phyloP scores from a whole-genome alignment of 2,113 vertebrate genomes.

The Chlamydotis undulata region DNA sequence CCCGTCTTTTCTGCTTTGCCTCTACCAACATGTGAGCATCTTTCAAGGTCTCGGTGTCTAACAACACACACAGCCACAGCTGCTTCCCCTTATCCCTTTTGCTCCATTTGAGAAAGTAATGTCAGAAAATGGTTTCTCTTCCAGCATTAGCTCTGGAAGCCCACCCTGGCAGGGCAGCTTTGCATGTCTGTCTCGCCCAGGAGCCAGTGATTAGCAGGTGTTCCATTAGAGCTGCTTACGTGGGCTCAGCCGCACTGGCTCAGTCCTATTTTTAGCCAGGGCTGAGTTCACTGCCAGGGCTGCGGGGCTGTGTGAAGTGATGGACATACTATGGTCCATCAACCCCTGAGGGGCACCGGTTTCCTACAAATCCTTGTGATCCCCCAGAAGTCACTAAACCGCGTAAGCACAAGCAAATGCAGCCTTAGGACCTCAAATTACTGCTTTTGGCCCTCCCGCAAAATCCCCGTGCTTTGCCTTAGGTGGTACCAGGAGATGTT shows the following conservation, averaged over 20 bases:
- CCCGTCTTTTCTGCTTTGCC: neutral
- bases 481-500: neutral
- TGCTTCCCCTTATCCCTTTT: neutral
- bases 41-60: neutral
- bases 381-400: rapidly evolving
- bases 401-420: rapidly evolving
- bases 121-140: neutral
- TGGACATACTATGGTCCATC: neutral
- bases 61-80: neutral
- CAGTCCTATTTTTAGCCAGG: slow-evolving; percentile 12
- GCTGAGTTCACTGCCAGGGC: neutral
- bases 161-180: neutral
- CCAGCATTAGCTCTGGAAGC: neutral
- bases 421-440: rapidly evolving
- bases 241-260: neutral
- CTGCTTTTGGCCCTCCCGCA: neutral
- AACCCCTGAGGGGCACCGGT: neutral
- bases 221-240: slow-evolving; percentile 15
- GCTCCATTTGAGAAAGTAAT: rapidly evolving
- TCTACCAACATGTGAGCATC: neutral
- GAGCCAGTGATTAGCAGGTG: neutral
- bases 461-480: neutral
- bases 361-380: neutral
- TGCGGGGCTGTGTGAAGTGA: neutral
- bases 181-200: rapidly evolving